A percentile compares a stretch with the other conserved stretches of the same genome.
These are phyloP conservation scores for Herminia tarsipennalis DNA, from an alignment of 2,888 invertebrate species.

Conservation along the genomic window DNA sequence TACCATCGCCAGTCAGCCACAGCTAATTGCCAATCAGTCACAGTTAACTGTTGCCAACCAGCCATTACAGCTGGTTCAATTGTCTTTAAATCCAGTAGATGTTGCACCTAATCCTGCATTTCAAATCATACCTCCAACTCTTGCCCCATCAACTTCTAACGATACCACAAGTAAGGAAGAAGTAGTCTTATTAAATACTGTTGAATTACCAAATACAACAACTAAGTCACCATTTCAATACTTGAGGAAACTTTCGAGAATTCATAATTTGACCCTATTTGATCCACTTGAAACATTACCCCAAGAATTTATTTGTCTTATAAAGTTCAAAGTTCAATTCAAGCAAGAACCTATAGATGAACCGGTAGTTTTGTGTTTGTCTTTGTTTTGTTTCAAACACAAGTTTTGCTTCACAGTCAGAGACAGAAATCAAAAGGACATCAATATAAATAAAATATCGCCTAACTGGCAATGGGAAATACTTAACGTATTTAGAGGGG, in stretches of 20 bases:
- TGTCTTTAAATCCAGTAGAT: constrained; percentile 3
- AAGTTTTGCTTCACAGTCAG: constrained; percentile 64
- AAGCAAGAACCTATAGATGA: constrained; percentile 54
- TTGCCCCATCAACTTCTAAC: neutral
- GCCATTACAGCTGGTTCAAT: constrained; percentile 14
- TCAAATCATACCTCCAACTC: constrained; percentile 7
- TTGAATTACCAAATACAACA: constrained; percentile 67
- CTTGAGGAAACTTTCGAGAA: constrained; percentile 58
- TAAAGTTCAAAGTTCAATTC: constrained; percentile 69
- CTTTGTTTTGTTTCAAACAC: constrained; percentile 53
- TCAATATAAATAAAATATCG: constrained; percentile 59
- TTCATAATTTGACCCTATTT: constrained; percentile 60
- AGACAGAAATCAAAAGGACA: constrained; percentile 48
- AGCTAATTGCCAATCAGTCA: too few species aligned
- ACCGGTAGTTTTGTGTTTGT: constrained; percentile 58
- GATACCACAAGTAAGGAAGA: constrained; percentile 6
- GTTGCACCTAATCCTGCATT: constrained; percentile 1
- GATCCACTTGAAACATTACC: constrained; percentile 43
- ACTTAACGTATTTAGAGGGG: constrained; percentile 62
- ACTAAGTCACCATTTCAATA: constrained; percentile 68
- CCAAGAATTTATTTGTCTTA: constrained; percentile 51
- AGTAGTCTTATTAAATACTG: constrained; percentile 57
- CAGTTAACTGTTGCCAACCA: constrained; percentile 1
- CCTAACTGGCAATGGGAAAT: constrained; percentile 80
- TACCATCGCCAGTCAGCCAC: too few species aligned